Evolutionary conservation across 2,797 vertebrate species (phyloP).

Genomic region (Micromesistius poutassou): DNA sequence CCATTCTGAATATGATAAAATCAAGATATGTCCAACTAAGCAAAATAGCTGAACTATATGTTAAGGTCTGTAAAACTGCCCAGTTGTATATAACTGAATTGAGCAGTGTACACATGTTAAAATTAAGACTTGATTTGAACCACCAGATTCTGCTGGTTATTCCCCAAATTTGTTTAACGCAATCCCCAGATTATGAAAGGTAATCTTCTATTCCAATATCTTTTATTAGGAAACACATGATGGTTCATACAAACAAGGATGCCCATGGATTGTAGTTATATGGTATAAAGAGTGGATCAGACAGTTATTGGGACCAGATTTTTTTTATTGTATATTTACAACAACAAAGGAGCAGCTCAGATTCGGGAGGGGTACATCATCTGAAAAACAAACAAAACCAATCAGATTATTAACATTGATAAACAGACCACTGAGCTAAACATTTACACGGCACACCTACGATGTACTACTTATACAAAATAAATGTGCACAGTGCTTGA

Average conservation of each 20-base stretch:
- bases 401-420: neutral
- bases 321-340: slow-evolving; percentile 76
- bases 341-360: slow-evolving; percentile 49
- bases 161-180: neutral
- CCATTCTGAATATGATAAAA: too few species aligned
- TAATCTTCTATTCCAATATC: neutral
- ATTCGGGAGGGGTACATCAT: slow-evolving; percentile 82
- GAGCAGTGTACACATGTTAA: too few species aligned
- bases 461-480: neutral
- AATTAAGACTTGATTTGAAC: too few species aligned
- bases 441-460: neutral
- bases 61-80: too few species aligned
- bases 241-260: neutral
- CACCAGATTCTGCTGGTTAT: neutral
- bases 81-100: too few species aligned
- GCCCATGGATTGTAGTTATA: too few species aligned
- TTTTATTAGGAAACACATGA: neutral
- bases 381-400: slow-evolving; percentile 57
- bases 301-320: slow-evolving; percentile 26
- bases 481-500: too few species aligned
- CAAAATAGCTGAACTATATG: too few species aligned
- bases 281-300: neutral
- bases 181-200: too few species aligned
- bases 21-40: too few species aligned
- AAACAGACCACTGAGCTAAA: neutral